phyloP scores from a whole-genome alignment of 2,113 vertebrate genomes.

The Symphodus melops region DNA sequence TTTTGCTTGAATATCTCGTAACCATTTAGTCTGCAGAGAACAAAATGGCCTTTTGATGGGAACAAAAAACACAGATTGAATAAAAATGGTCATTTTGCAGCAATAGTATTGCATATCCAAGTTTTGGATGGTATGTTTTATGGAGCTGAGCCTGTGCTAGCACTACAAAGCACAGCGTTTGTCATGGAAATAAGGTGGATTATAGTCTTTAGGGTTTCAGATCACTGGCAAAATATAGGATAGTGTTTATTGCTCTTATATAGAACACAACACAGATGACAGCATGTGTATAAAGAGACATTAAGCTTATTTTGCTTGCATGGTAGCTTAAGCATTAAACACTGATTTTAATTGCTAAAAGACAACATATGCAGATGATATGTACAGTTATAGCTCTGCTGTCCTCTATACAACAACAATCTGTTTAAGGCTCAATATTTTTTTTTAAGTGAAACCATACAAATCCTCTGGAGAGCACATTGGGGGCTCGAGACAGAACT shows the following conservation, averaged over 20 bases:
- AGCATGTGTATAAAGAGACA: conserved; percentile 60
- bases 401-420: conserved; percentile 34
- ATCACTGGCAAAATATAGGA: conserved; percentile 75
- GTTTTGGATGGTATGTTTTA: conserved; percentile 71
- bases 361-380: conserved; percentile 32
- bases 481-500: conserved; percentile 58
- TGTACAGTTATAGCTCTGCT: conserved; percentile 12
- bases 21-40: conserved; percentile 78
- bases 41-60: conserved; percentile 80
- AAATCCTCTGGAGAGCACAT: conserved; percentile 65
- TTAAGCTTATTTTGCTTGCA: conserved; percentile 38
- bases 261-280: conserved; percentile 47
- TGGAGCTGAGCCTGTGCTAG: conserved; percentile 62
- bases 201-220: conserved; percentile 74
- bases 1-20: conserved; percentile 76
- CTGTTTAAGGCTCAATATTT: conserved; percentile 55
- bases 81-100: conserved; percentile 83
- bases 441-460: conserved; percentile 68
- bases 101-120: conserved; percentile 76
- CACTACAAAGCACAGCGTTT: conserved; percentile 81
- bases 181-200: conserved; percentile 80
- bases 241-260: conserved; percentile 64
- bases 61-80: conserved; percentile 81
- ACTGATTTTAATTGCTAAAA: conserved; percentile 56
- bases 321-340: conserved; percentile 42